Evolutionary conservation across 2,113 vertebrate species (phyloP), one percentile per base, ranked within the genome.

Genomic region (Ancistrus triradiatus): DNA sequence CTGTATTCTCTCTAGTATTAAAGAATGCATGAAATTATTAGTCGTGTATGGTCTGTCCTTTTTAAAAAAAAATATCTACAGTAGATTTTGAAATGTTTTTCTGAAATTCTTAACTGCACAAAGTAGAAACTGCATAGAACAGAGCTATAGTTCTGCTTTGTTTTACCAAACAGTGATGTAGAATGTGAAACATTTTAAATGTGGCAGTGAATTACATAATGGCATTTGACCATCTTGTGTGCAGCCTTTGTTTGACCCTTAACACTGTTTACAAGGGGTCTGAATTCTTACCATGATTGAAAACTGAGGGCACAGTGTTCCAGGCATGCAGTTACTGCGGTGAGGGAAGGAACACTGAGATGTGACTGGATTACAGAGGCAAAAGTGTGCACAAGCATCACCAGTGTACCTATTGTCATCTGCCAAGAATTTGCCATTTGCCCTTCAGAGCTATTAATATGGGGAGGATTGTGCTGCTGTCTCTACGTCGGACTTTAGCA

Each of bases 401-500:
- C 70, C 43, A 49, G 27, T 44, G 49, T 6, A 6, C 25, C 25
- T 7, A 22, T 48, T 56, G 42, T 69, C 42, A 65, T 65, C 49
- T 43, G 49, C 49, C 66, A 73, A 69, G 61, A 73, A 73, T 69
- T 64, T 69, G 66, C 60, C 66, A 55, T 73, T 68, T 55, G 22
- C 33, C 55, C 43, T 64, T 55, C 21, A 24, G 15, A 19, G 44
- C 66, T 60, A 65, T 64, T 68, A 48, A 59, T 60, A 43, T 18
- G 46, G 42, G 38, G 3, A 38, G 38, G 59, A 40, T 31, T 19
- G 53, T 31, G 35, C 35, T n/a, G 37, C 11, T 51, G 50, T 38
- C 59, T 27, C 24, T 18, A 42, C n/a, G 28, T 63, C 37, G 40
- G 17, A 38, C 27, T 68, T 51, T 68, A 49, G 44, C 70, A 50